A percentile compares a stretch with the other conserved stretches of the same genome.
Evolutionary conservation across 1,140 invertebrate species (phyloP).

Genomic region (Chrysomallon squamiferum): DNA sequence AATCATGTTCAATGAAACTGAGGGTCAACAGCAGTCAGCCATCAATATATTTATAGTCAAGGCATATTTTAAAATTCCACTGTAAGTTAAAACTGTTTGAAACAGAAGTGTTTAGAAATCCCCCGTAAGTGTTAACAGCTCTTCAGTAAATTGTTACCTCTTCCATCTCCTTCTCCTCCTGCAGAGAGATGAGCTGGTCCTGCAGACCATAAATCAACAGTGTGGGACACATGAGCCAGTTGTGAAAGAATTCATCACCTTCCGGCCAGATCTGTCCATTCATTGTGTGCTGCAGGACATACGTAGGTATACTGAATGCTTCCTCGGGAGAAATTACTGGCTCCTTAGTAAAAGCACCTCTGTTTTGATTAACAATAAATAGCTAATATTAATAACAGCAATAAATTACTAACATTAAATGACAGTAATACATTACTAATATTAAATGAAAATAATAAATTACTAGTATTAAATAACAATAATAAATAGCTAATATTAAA

Average conservation of each 20-base stretch:
- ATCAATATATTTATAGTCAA: too few species aligned
- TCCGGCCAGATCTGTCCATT: slow-evolving; percentile 75
- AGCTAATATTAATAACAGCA: background rate
- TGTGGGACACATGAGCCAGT: slow-evolving; percentile 73
- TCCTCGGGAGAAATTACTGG: slow-evolving; percentile 34
- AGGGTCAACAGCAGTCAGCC: too few species aligned
- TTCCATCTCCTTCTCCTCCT: slow-evolving; percentile 80
- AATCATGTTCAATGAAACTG: too few species aligned
- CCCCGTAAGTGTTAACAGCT: too few species aligned
- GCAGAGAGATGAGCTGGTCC: slow-evolving; percentile 74
- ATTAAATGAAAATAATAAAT: too few species aligned
- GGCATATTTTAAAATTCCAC: too few species aligned
- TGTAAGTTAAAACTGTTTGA: too few species aligned
- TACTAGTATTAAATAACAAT: too few species aligned
- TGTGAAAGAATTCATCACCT: slow-evolving; percentile 75
- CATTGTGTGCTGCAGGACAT: slow-evolving; percentile 68
- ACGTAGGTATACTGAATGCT: slow-evolving; percentile 69
- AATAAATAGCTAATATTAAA: too few species aligned
- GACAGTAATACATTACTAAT: too few species aligned
- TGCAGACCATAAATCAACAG: slow-evolving; percentile 75
- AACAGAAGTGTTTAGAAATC: too few species aligned
- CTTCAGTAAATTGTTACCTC: slow-evolving; percentile 66
- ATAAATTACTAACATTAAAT: background rate
- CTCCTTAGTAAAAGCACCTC: slow-evolving; percentile 49
- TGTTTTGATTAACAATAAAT: slow-evolving; percentile 37